Evolutionary conservation across 1,140 invertebrate species (phyloP), one percentile per base, ranked within the genome.

Genomic region (Calliopsis andreniformis): DNA sequence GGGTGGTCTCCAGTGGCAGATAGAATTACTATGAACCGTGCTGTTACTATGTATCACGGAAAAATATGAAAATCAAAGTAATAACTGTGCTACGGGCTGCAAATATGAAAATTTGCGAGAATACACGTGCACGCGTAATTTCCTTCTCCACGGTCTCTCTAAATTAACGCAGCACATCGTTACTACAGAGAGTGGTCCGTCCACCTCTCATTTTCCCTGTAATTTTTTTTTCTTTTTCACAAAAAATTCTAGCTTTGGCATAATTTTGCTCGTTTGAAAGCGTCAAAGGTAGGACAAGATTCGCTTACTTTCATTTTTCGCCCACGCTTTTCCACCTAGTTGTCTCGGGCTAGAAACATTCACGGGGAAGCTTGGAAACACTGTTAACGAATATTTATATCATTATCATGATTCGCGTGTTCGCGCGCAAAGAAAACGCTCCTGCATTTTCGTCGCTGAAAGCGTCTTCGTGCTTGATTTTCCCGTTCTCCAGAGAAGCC

Each of bases 311-410:
- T 69, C 49, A 43, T 68, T 82, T 73, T 43, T 35, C 7, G 39
- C 28, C 51, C 63, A 76, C 45, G 61, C 18, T 66, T 73, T 67
- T 62, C 35, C 8, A 23, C 42, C 23, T 69, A 30, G 73, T 58
- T 66, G 47, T 55, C 45, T 49, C 55, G 43, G 18, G 28, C 25
- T 12, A 12, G n/a, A 32, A 62, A 62, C 59, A 43, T 10, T 14
- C 20, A 28, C 35, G 35, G 12, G 42, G 25, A 43, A 73, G 51
- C 70, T 43, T 30, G 14, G 32, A 56, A 70, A 55, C 47, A 10
- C 30, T 49, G 49, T 78, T 79, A 81, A 86, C 79, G 78, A 83
- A 83, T 86, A 86, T 86, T 86, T 82, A 80, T 85, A 77, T 53
- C 63, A 53, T 78, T 85, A 69, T 78, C 49, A 56, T 35, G 47